A percentile compares a stretch with the other conserved stretches of the same genome.
Conservation (phyloP, 2,797 vertebrate genomes). For the Enteromius mattozi region DNA sequence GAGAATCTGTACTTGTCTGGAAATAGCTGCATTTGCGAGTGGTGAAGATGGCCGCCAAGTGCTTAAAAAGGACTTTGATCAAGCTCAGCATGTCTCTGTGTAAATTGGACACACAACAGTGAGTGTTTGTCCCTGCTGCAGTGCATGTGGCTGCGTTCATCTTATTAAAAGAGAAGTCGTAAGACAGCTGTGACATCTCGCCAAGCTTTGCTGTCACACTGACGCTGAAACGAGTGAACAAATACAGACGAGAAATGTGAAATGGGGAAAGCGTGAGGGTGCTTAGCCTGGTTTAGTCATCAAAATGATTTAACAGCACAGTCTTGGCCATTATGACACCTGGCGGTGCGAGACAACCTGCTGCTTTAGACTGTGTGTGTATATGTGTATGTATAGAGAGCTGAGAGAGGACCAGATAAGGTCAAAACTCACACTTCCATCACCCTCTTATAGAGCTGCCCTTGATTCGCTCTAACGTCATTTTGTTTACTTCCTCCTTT, state of each 20-base stretch:
- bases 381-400: neutral
- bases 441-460: neutral
- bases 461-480: neutral
- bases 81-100: neutral
- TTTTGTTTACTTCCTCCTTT: neutral
- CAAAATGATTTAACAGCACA: neutral
- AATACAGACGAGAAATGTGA: conserved; percentile 5
- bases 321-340: neutral
- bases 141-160: conserved; percentile 1
- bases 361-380: neutral
- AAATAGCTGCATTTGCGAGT: neutral
- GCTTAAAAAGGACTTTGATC: conserved; percentile 3
- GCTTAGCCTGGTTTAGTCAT: conserved; percentile 5
- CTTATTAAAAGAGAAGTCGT: conserved; percentile 55
- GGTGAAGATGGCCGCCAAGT: neutral
- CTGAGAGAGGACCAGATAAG: neutral
- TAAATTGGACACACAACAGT: conserved; percentile 1
- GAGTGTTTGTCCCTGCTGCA: conserved; percentile 12
- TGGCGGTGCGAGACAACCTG: neutral
- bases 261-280: conserved; percentile 3
- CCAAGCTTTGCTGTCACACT: conserved; percentile 28
- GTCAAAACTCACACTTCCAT: conserved; percentile 7
- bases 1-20: neutral
- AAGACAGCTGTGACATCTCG: conserved; percentile 48
- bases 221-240: conserved; percentile 26